Conservation (phyloP, 2,113 vertebrate species). For the Pholis gunnellus region DNA sequence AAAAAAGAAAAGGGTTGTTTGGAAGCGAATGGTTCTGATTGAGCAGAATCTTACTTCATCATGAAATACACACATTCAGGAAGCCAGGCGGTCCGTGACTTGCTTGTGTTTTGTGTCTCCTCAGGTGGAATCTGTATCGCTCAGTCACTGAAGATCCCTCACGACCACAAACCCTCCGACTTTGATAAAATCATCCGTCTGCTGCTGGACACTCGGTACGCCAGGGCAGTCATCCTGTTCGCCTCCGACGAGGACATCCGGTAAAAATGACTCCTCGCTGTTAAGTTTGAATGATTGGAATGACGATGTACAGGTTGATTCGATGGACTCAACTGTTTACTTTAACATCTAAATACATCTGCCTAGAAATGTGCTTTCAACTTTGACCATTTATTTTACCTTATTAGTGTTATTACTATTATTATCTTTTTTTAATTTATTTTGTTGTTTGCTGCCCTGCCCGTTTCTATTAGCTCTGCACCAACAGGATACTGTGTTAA, state of each 20-base stretch:
- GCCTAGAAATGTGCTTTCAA: too few species aligned
- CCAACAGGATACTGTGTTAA: too few species aligned
- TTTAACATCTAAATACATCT: background rate
- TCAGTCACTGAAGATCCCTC: conserved; percentile 95
- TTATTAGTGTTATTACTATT: too few species aligned
- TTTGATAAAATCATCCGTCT: conserved; percentile 93
- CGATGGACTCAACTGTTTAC: background rate
- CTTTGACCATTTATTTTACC: too few species aligned
- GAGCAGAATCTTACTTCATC: background rate
- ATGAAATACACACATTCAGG: background rate
- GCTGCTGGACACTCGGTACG: conserved; percentile 91
- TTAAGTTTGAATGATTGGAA: background rate
- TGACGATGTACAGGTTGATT: background rate
- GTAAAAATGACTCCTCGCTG: conserved; percentile 72
- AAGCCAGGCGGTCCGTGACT: background rate
- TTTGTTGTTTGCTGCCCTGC: too few species aligned
- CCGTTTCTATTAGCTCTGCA: too few species aligned
- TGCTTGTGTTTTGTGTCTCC: conserved; percentile 21
- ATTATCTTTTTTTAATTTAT: too few species aligned
- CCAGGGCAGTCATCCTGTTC: conserved; percentile 92
- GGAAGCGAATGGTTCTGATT: background rate
- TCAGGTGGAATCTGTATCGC: conserved; percentile 97
- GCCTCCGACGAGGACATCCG: conserved; percentile 95
- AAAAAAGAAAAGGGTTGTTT: background rate
- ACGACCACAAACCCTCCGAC: conserved; percentile 89